phyloP scores from a whole-genome alignment of 1,140 invertebrate species.

The Pollicipes pollicipes region DNA sequence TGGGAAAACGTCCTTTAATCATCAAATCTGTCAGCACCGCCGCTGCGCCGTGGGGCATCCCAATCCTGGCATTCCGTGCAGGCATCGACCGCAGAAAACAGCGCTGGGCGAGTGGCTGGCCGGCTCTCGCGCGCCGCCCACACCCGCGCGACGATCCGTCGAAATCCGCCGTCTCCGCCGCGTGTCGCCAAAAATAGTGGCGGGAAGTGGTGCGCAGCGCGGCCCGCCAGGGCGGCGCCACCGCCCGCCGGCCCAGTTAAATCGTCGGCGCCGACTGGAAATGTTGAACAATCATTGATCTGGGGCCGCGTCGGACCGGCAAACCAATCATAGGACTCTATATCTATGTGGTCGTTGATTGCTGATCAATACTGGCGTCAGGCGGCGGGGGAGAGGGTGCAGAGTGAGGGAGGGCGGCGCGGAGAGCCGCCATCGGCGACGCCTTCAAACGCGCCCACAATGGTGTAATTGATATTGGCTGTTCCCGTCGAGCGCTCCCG shows the following conservation, averaged over 20 bases:
- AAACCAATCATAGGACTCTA: neutral
- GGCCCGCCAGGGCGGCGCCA: neutral
- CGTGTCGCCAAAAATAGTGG: neutral
- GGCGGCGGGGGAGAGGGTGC: no score
- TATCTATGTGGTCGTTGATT: neutral
- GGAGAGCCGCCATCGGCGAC: no score
- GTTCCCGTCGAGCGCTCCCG: neutral
- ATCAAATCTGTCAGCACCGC: no score
- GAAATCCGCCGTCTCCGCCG: no score
- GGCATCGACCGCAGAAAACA: no score
- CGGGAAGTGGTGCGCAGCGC: neutral
- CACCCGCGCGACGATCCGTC: neutral
- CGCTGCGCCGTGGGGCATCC: no score
- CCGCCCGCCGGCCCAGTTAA: neutral
- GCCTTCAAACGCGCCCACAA: neutral
- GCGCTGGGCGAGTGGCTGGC: no score
- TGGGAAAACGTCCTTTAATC: no score
- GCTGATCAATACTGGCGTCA: neutral
- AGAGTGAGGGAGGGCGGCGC: neutral
- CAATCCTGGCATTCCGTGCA: no score
- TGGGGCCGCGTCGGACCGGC: no score
- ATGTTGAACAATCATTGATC: slow-evolving; percentile 1
- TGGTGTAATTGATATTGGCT: neutral
- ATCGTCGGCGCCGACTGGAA: neutral
- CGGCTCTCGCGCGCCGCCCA: no score